Percentiles rank a stretch among this genome's conserved stretches.
These are phyloP conservation scores for Brachypodius melanocephalos DNA, from an alignment of 2,113 vertebrate species.

Conservation along the genomic window DNA sequence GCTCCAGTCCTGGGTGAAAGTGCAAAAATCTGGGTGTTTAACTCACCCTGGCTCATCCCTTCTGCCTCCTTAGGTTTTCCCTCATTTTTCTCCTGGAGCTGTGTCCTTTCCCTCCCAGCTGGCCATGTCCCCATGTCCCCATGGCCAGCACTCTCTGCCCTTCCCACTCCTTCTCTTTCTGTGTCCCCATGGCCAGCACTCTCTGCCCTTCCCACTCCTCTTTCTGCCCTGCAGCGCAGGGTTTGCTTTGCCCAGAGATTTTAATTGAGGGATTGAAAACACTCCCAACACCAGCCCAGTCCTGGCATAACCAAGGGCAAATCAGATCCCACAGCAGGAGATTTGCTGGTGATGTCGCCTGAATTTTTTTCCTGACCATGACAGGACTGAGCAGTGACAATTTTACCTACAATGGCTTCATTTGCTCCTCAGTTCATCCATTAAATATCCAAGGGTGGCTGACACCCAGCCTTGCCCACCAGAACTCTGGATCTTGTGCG, in stretches of 20 bases:
- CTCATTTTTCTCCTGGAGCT: neutral
- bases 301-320: neutral
- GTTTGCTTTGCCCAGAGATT: neutral
- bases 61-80: neutral
- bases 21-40: accelerated
- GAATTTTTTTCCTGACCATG: neutral
- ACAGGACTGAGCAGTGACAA: neutral
- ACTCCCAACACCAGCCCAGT: neutral
- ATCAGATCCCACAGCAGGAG: neutral
- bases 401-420: neutral
- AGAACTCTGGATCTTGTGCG: accelerated
- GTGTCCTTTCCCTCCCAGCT: neutral
- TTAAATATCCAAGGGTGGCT: neutral
- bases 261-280: neutral
- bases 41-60: neutral
- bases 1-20: neutral
- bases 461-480: neutral
- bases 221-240: neutral
- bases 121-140: accelerated
- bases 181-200: no score
- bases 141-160: neutral
- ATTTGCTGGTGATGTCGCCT: neutral
- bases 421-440: neutral
- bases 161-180: neutral
- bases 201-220: neutral